These are phyloP conservation scores for Oreamnos americanus DNA, from an alignment of 2,113 vertebrate genomes.

Conservation along the genomic window DNA sequence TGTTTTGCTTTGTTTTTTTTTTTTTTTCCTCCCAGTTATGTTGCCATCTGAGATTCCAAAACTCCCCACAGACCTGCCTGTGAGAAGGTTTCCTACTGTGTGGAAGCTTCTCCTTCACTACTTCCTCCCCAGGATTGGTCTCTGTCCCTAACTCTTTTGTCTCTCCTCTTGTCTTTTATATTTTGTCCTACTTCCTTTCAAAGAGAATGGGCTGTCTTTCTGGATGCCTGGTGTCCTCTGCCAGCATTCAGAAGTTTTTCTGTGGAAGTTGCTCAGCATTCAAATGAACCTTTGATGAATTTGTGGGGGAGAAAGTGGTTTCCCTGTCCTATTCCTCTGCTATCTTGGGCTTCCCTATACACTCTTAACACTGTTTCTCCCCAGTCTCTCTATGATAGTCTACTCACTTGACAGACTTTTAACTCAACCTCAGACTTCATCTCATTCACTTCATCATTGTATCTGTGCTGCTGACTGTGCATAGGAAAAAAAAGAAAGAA, in stretches of 20 bases:
- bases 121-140: too few relatives aligned
- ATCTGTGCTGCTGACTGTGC: background rate
- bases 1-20: too few relatives aligned
- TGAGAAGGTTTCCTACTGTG: too few relatives aligned
- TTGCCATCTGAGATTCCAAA: too few relatives aligned
- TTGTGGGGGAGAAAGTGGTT: background rate
- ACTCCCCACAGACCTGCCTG: too few relatives aligned
- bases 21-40: too few relatives aligned
- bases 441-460: background rate
- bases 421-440: background rate
- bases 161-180: background rate
- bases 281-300: background rate
- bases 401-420: background rate
- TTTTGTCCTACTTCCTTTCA: background rate
- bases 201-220: background rate
- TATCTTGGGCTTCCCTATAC: background rate
- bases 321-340: background rate
- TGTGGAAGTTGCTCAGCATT: background rate
- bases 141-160: too few relatives aligned
- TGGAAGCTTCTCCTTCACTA: too few relatives aligned
- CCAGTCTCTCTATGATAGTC: background rate
- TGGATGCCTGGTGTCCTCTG: background rate
- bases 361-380: background rate
- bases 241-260: background rate
- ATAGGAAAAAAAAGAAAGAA: background rate